Evolutionary conservation across 2,113 vertebrate species (phyloP).

Genomic region (Octodon degus): DNA sequence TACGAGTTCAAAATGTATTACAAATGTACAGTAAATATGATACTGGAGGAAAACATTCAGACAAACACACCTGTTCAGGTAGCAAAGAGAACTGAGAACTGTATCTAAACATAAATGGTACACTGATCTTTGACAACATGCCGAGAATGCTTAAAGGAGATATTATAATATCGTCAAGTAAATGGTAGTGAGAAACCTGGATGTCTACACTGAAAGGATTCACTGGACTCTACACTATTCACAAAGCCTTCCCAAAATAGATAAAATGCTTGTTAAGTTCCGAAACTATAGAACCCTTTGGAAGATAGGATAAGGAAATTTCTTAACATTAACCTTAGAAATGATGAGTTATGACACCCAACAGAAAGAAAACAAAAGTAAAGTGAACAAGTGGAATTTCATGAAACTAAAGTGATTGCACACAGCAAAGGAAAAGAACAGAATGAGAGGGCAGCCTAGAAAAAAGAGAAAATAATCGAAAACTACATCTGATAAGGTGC

Average conservation of each 20-base stretch:
- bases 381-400: neutral
- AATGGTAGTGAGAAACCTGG: neutral
- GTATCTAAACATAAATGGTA: neutral
- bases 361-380: neutral
- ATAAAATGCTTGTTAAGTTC: neutral
- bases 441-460: neutral
- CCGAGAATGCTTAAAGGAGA: neutral
- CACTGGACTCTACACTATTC: neutral
- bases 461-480: neutral
- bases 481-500: neutral
- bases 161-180: neutral
- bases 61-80: neutral
- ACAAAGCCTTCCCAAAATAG: neutral
- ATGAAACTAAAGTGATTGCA: neutral
- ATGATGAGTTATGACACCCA: neutral
- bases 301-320: neutral
- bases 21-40: neutral
- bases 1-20: neutral
- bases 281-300: neutral
- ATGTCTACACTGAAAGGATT: neutral
- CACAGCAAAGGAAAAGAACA: neutral
- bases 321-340: neutral
- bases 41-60: neutral
- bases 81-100: neutral
- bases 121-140: neutral